Conservation (phyloP, 2,113 vertebrate genomes). For the Limanda limanda region DNA sequence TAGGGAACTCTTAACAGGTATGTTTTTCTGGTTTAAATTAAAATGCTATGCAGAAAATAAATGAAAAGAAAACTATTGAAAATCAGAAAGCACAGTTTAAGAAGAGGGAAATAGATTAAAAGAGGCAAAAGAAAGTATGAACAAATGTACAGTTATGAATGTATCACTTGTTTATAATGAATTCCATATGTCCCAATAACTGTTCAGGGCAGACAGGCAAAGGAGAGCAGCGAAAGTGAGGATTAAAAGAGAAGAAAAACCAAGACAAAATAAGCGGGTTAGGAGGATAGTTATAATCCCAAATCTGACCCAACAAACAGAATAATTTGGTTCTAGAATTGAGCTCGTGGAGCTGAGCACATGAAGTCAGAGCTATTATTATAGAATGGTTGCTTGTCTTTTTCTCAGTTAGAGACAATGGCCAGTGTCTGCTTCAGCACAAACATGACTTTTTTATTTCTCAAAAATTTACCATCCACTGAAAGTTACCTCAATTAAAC, state of each 20-base stretch:
- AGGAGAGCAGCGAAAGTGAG: constrained; percentile 23
- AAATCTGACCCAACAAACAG: constrained; percentile 44
- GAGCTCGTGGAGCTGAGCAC: constrained; percentile 9
- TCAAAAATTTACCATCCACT: constrained; percentile 12
- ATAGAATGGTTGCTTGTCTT: constrained; percentile 33
- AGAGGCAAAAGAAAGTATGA: too few species aligned
- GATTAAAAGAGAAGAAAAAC: constrained; percentile 10
- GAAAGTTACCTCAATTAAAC: constrained; percentile 16
- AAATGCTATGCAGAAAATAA: too few species aligned
- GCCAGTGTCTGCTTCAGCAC: constrained; percentile 23
- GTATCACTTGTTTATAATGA: neutral
- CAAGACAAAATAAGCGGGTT: constrained; percentile 39
- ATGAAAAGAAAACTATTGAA: too few species aligned
- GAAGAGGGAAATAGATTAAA: too few species aligned
- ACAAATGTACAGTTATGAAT: too few species aligned
- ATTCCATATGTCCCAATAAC: neutral
- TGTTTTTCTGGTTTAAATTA: too few species aligned
- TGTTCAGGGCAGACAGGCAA: neutral
- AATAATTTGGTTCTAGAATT: constrained; percentile 43
- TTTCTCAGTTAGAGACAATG: constrained; percentile 42
- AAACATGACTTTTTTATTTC: constrained; percentile 25
- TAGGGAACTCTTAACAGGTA: too few species aligned
- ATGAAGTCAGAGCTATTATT: constrained; percentile 59
- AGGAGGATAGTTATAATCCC: constrained; percentile 27
- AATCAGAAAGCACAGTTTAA: too few species aligned